These are phyloP conservation scores for Umimayanthus kanabou DNA, from an alignment of 92 coral and sea anemone genomes.

Conservation along the genomic window DNA sequence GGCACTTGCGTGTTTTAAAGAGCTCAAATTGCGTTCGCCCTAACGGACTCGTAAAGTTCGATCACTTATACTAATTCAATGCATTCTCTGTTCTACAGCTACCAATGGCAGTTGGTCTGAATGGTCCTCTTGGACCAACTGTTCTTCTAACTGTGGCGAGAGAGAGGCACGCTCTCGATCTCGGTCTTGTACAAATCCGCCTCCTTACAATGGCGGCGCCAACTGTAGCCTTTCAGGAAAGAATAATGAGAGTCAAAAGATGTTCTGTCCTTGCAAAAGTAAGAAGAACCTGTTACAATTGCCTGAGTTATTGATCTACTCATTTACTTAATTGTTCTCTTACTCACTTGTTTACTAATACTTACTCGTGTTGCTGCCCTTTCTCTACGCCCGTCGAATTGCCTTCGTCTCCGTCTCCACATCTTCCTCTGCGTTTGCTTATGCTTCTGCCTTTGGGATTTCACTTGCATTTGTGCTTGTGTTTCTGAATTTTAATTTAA, in stretches of 20 bases:
- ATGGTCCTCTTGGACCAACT: neutral
- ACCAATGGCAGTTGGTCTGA: neutral
- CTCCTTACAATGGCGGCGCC: neutral
- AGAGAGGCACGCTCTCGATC: neutral
- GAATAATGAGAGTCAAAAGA: neutral
- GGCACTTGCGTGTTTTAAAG: too few species aligned
- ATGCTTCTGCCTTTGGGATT: too few species aligned
- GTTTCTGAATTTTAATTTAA: too few species aligned
- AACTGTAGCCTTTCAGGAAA: neutral
- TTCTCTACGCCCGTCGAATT: neutral
- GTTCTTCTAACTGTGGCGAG: neutral
- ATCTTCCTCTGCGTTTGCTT: neutral
- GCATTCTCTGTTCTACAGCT: neutral
- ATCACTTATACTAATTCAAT: neutral
- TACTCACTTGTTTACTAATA: too few species aligned
- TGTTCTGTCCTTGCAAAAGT: slow-evolving; percentile 1
- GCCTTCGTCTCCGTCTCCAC: neutral
- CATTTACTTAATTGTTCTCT: too few species aligned
- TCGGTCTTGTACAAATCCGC: neutral
- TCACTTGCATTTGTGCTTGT: neutral
- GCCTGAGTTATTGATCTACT: too few species aligned
- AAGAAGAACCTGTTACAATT: neutral
- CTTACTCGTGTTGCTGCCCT: too few species aligned
- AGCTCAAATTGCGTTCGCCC: too few species aligned
- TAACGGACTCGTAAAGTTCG: too few species aligned